A percentile compares a stretch with the other conserved stretches of the same genome.
phyloP scores from a whole-genome alignment of 2,797 vertebrate species.

The Salarias fasciatus region DNA sequence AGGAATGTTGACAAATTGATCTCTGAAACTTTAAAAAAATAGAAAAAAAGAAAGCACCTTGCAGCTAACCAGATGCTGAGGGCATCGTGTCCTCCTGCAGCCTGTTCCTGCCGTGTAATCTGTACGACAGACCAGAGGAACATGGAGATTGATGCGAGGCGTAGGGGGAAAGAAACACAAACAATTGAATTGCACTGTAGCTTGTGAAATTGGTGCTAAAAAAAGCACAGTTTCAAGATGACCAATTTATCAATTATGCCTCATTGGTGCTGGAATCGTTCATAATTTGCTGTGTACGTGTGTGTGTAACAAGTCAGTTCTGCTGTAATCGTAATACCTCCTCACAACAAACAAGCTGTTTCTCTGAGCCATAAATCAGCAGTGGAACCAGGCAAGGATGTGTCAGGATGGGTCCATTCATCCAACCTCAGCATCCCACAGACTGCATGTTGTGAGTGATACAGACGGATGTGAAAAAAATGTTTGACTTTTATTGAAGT shows the following conservation, averaged over 20 bases:
- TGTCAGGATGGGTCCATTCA: no score
- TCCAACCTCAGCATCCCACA: no score
- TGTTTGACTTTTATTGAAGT: no score
- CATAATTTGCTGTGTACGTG: no score
- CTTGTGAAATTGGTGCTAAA: neutral
- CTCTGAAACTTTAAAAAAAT: conserved; percentile 42
- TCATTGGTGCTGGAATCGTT: neutral
- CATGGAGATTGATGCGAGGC: conserved; percentile 21
- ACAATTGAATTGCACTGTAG: neutral
- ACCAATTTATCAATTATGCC: neutral
- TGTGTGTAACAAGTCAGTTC: no score
- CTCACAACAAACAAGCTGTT: no score
- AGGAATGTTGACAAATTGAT: conserved; percentile 67
- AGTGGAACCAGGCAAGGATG: no score
- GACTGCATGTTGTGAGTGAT: no score
- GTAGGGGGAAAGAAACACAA: conserved; percentile 18
- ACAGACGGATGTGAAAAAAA: no score
- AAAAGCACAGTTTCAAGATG: neutral
- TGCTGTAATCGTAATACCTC: no score
- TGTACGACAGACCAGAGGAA: conserved; percentile 17
- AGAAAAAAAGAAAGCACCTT: no score
- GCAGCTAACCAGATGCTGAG: conserved; percentile 53
- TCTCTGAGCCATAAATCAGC: no score
- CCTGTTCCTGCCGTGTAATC: conserved; percentile 26
- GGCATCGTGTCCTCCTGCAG: conserved; percentile 39